Evolutionary conservation across 2,888 invertebrate species (phyloP).

Genomic region (Asteroscopus sphinx): DNA sequence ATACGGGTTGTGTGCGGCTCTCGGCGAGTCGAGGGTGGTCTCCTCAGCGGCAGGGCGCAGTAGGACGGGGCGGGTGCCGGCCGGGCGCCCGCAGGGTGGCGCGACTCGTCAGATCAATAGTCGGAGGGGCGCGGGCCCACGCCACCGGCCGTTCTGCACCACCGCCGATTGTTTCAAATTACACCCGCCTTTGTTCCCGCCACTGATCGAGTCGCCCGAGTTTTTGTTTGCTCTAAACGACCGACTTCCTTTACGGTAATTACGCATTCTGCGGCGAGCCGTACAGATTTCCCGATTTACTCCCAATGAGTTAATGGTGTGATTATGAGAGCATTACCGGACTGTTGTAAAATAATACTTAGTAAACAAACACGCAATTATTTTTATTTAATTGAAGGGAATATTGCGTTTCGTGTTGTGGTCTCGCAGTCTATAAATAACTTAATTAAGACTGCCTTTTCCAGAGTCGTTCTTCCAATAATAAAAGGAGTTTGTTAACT

Average conservation of each 20-base stretch:
- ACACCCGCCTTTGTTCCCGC: constrained; percentile 88
- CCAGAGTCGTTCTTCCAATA: constrained; percentile 12
- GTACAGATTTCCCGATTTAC: constrained; percentile 77
- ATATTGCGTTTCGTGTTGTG: constrained; percentile 1
- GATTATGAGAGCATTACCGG: constrained; percentile 57
- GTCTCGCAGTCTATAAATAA: constrained; percentile 36
- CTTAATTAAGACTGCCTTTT: constrained; percentile 27
- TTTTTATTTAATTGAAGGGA: constrained; percentile 22
- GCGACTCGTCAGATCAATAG: constrained; percentile 87
- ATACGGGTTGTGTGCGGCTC: constrained; percentile 82
- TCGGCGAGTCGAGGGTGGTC: constrained; percentile 67
- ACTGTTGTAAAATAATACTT: constrained; percentile 31
- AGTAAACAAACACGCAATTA: constrained; percentile 22
- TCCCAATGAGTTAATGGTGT: constrained; percentile 69
- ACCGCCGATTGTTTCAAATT: constrained; percentile 89
- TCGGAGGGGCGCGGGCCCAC: constrained; percentile 86
- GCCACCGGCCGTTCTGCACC: constrained; percentile 81
- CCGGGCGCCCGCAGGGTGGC: constrained; percentile 65
- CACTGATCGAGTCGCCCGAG: constrained; percentile 86
- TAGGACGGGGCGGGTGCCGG: constrained; percentile 63
- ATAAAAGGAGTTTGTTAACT: constrained; percentile 21
- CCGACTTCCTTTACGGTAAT: constrained; percentile 88
- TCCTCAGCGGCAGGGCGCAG: constrained; percentile 59
- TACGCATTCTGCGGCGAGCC: constrained; percentile 84
- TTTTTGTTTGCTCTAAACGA: constrained; percentile 88